These are phyloP conservation scores for Dasyornis broadbenti DNA, from an alignment of 2,113 vertebrate species.

Conservation along the genomic window DNA sequence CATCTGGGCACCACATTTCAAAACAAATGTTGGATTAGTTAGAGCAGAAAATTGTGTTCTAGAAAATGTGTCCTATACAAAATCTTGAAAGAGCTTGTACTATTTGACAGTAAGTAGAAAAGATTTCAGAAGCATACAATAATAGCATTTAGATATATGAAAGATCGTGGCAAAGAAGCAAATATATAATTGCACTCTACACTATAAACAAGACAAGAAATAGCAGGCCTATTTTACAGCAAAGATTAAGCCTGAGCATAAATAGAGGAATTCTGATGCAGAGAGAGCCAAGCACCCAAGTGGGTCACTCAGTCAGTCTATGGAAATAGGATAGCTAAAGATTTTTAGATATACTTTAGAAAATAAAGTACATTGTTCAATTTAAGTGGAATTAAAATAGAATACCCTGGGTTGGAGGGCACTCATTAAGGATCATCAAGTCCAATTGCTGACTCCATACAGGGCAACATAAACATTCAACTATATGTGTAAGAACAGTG, in stretches of 20 bases:
- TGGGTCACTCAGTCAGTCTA: not conserved
- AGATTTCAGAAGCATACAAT: not conserved
- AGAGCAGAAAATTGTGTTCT: not conserved
- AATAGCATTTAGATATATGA: not conserved
- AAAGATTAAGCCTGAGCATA: not conserved
- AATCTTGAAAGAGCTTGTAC: not conserved
- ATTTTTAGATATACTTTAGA: not conserved
- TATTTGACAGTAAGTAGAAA: not conserved
- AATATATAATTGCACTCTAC: not conserved
- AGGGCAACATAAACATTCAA: not conserved
- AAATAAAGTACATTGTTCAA: not conserved
- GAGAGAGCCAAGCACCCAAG: not conserved
- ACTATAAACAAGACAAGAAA: not conserved
- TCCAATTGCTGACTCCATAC: not conserved
- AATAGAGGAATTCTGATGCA: not conserved
- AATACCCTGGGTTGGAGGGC: not conserved
- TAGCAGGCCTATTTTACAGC: not conserved
- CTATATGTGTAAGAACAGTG: not conserved
- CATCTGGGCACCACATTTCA: not conserved
- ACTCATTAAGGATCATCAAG: not conserved
- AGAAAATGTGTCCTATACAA: not conserved
- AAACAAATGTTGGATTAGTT: not conserved
- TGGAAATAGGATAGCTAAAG: not conserved
- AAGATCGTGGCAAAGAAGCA: not conserved
- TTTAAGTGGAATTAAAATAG: not conserved